Conservation (phyloP, 2,888 invertebrate species). For the Andrena flavipes region DNA sequence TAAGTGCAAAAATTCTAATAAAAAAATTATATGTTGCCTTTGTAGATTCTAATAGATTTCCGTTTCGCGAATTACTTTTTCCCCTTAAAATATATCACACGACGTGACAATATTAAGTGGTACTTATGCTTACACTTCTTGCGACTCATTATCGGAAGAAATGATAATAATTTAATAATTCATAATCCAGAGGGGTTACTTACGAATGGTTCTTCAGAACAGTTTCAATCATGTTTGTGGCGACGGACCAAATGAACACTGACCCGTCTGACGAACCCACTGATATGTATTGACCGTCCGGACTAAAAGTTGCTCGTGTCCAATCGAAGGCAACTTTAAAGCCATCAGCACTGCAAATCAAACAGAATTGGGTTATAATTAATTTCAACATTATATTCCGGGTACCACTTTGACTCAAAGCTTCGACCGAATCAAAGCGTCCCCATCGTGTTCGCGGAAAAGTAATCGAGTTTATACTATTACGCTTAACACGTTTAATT, state of each 20-base stretch:
- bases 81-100: neutral
- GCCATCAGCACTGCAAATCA: slow-evolving; percentile 92
- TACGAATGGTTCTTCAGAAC: slow-evolving; percentile 93
- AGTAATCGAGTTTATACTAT: neutral
- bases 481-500: neutral
- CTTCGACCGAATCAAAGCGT: neutral
- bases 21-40: neutral
- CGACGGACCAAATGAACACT: slow-evolving; percentile 96
- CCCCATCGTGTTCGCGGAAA: neutral
- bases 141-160: neutral
- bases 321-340: slow-evolving; percentile 98
- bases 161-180: neutral
- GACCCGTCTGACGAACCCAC: slow-evolving; percentile 97
- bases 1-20: neutral
- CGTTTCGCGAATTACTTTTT: neutral
- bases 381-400: neutral
- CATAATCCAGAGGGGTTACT: slow-evolving; percentile 83
- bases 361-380: neutral
- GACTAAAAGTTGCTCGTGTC: slow-evolving; percentile 96
- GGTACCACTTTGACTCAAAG: neutral
- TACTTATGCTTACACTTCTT: too few species aligned
- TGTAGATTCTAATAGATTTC: neutral
- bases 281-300: slow-evolving; percentile 94
- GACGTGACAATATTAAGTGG: too few species aligned
- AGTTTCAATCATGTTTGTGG: slow-evolving; percentile 90